A percentile compares a stretch with the other conserved stretches of the same genome.
Conservation (phyloP, 92 coral and sea anemone species). For the Chrysogorgia sp. region DNA sequence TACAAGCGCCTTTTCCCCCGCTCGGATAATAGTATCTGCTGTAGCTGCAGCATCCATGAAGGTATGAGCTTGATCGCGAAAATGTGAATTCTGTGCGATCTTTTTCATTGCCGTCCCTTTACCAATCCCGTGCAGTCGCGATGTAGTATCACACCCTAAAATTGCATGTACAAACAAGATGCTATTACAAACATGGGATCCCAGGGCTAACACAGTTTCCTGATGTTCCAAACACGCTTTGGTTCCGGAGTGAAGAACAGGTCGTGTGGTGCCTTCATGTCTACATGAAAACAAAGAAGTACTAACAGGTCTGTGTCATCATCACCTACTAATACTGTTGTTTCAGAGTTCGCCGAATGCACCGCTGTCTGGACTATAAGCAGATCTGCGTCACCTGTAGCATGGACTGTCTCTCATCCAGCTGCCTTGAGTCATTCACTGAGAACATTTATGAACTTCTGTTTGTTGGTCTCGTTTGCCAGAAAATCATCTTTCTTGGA, state of each 20-base stretch:
- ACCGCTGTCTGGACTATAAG: constrained; percentile 59
- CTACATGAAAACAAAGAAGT: constrained; percentile 44
- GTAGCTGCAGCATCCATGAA: constrained; percentile 37
- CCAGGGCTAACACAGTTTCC: constrained; percentile 32
- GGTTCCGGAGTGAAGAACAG: constrained; percentile 54
- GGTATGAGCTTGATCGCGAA: constrained; percentile 63
- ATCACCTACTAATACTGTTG: constrained; percentile 55
- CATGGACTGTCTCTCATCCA: constrained; percentile 44
- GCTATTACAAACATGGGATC: constrained; percentile 36
- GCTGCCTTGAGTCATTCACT: constrained; percentile 3
- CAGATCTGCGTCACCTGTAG: constrained; percentile 57
- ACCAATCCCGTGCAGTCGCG: constrained; percentile 64
- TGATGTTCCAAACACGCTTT: constrained; percentile 59
- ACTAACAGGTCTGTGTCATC: constrained; percentile 63
- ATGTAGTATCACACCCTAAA: constrained; percentile 57
- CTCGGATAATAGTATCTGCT: constrained; percentile 29
- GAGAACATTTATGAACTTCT: constrained; percentile 40
- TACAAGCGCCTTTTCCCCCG: constrained; percentile 66
- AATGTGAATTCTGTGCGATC: background rate
- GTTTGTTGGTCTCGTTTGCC: constrained; percentile 50
- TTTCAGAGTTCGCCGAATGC: constrained; percentile 22
- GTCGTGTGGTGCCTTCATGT: background rate
- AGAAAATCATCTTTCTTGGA: constrained; percentile 60
- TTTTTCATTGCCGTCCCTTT: constrained; percentile 57
- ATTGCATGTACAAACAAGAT: constrained; percentile 53